phyloP scores from a whole-genome alignment of 2,888 invertebrate genomes.

The Leucania comma region DNA sequence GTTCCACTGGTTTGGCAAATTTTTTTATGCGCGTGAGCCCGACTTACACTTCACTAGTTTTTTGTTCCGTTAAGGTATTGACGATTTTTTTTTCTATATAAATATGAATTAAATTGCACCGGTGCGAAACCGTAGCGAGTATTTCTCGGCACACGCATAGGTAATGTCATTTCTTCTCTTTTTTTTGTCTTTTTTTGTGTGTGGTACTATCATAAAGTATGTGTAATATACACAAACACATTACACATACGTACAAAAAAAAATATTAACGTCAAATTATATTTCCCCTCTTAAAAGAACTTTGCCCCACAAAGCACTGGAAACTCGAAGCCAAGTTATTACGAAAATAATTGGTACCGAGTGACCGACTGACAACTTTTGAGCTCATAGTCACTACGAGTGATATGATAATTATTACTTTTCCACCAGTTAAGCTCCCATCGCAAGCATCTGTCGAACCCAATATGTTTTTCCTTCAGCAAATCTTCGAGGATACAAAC shows the following conservation, averaged over 20 bases:
- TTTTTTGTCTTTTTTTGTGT: too few relatives aligned
- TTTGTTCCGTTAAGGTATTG: too few relatives aligned
- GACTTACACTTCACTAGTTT: too few relatives aligned
- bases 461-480: constrained; percentile 14
- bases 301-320: constrained; percentile 15
- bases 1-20: too few relatives aligned
- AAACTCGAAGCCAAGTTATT: constrained; percentile 13
- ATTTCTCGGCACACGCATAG: too few relatives aligned
- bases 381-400: constrained; percentile 15
- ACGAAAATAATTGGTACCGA: constrained; percentile 32
- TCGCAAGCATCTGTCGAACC: constrained; percentile 5
- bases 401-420: constrained; percentile 53
- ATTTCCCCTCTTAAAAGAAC: neutral
- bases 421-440: constrained; percentile 6
- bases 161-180: too few relatives aligned
- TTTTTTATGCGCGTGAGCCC: too few relatives aligned
- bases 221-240: too few relatives aligned
- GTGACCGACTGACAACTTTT: constrained; percentile 40
- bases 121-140: too few relatives aligned
- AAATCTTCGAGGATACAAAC: constrained; percentile 40
- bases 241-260: neutral
- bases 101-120: too few relatives aligned
- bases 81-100: too few relatives aligned
- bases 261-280: neutral
- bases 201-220: too few relatives aligned